Conservation (phyloP, 30 jellyfish, hydroid and myxozoan genomes). For the Haliclystus octoradiatus region DNA sequence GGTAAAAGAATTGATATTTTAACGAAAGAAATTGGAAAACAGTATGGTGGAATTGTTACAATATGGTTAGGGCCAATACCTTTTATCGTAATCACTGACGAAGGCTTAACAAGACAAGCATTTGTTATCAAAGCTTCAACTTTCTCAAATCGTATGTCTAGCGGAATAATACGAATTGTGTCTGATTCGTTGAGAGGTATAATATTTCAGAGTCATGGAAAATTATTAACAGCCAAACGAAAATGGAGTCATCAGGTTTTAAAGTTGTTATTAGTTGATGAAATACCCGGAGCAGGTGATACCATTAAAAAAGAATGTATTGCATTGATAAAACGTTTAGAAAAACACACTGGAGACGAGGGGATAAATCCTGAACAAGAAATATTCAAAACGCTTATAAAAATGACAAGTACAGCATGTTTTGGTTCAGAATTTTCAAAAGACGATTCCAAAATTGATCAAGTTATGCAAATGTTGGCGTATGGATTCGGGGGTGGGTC, state of each 20-base stretch:
- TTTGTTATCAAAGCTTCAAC: conserved; percentile 27
- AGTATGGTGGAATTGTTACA: conserved; percentile 38
- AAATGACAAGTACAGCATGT: too few species aligned
- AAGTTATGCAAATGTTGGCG: too few species aligned
- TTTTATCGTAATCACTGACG: conserved; percentile 29
- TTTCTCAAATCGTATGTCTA: conserved; percentile 39
- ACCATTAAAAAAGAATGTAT: conserved; percentile 30
- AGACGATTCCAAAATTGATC: too few species aligned
- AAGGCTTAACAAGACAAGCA: conserved; percentile 45
- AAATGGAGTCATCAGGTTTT: conserved; percentile 41
- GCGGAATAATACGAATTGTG: conserved; percentile 41
- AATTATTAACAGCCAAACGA: conserved; percentile 17
- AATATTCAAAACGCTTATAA: too few species aligned
- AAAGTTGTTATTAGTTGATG: conserved; percentile 33
- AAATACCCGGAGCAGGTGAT: conserved; percentile 18
- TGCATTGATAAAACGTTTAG: conserved; percentile 22
- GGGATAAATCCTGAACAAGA: conserved; percentile 5
- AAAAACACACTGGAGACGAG: conserved; percentile 6
- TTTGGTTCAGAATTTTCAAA: too few species aligned
- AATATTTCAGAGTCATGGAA: conserved; percentile 27
- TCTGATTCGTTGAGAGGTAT: conserved; percentile 39
- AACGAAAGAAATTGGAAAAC: conserved; percentile 13
- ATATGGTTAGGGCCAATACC: conserved; percentile 59
- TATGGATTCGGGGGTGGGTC: too few species aligned
- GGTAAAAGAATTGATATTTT: conserved; percentile 23